Conservation (phyloP, 1,140 invertebrate species). For the Neocloeon triangulifer region DNA sequence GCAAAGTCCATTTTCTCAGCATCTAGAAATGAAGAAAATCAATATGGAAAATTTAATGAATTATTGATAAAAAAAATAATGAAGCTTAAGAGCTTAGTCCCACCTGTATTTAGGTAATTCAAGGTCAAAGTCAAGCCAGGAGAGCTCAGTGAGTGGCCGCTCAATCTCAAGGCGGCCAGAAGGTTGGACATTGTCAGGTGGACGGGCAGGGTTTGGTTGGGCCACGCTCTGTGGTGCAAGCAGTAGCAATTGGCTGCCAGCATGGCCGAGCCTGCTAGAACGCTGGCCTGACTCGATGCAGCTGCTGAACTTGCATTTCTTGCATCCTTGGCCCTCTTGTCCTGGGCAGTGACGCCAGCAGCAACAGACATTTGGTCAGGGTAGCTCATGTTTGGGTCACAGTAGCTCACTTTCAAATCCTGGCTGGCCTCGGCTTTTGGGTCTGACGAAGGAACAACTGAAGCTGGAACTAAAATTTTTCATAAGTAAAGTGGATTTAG, state of each 20-base stretch:
- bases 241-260: not conserved
- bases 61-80: not conserved
- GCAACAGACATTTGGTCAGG: conserved; percentile 60
- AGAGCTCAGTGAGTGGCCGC: conserved; percentile 26
- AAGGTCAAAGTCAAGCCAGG: conserved; percentile 24
- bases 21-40: not conserved
- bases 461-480: conserved; percentile 4
- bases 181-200: conserved; percentile 37
- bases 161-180: conserved; percentile 26
- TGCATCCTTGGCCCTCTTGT: conserved; percentile 56
- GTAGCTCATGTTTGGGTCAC: too few relatives aligned
- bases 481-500: not conserved
- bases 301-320: conserved; percentile 24
- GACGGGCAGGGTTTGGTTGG: conserved; percentile 23
- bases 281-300: conserved; percentile 11
- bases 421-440: too few relatives aligned
- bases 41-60: not conserved
- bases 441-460: too few relatives aligned
- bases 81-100: too few relatives aligned
- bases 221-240: conserved; percentile 17
- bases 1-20: not conserved
- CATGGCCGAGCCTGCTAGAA: not conserved
- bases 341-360: conserved; percentile 59
- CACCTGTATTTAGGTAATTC: too few relatives aligned
- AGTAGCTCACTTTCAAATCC: too few relatives aligned